These are phyloP conservation scores for Dryomyza anilis DNA, from an alignment of 2,888 invertebrate species.

Conservation along the genomic window DNA sequence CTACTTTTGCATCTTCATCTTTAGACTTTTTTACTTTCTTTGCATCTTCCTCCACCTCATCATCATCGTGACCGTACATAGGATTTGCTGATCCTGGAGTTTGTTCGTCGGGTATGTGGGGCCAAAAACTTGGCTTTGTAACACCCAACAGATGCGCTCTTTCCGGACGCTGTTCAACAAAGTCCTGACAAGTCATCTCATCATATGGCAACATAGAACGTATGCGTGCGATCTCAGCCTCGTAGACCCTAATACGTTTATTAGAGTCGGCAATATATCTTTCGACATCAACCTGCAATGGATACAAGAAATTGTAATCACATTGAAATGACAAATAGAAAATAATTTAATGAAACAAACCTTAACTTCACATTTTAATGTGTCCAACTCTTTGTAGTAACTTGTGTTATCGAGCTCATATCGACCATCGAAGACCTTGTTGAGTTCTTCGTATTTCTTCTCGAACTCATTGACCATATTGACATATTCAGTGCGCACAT, in stretches of 20 bases:
- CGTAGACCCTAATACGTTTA: conserved; percentile 57
- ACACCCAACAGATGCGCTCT: conserved; percentile 68
- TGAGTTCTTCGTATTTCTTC: conserved; percentile 68
- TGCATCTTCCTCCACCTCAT: neutral
- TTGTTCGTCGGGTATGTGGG: conserved; percentile 75
- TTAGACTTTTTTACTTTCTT: neutral
- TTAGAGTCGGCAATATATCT: conserved; percentile 45
- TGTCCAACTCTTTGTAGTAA: conserved; percentile 64
- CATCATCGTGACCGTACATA: neutral
- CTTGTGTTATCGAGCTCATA: conserved; percentile 45
- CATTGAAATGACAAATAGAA: too few relatives aligned
- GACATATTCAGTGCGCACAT: conserved; percentile 68
- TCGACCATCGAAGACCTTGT: conserved; percentile 41
- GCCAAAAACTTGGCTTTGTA: conserved; percentile 85
- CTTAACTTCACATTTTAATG: conserved; percentile 67
- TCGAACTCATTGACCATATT: conserved; percentile 85
- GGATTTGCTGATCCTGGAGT: conserved; percentile 38
- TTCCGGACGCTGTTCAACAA: conserved; percentile 73
- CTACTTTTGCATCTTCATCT: neutral
- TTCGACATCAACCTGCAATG: conserved; percentile 36
- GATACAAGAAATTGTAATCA: too few relatives aligned
- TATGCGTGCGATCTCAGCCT: conserved; percentile 68
- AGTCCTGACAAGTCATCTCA: conserved; percentile 84
- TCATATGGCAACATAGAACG: conserved; percentile 72
- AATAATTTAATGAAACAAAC: conserved; percentile 41